phyloP scores from a whole-genome alignment of 2,113 vertebrate genomes.

The Camarhynchus parvulus region DNA sequence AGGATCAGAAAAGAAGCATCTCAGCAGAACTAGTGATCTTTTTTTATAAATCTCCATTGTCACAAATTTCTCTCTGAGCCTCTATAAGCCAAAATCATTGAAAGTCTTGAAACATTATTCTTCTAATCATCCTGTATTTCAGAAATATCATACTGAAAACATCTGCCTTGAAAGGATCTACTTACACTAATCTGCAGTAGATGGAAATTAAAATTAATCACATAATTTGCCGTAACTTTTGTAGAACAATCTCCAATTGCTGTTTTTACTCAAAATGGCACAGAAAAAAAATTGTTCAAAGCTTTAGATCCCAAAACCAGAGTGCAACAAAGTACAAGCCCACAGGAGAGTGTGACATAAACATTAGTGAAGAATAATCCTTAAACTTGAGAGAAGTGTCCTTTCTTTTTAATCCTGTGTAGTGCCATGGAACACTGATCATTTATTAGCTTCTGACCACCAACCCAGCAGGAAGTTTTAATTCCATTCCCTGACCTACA shows the following conservation, averaged over 20 bases:
- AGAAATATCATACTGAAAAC: neutral
- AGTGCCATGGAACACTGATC: slow-evolving; percentile 44
- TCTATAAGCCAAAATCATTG: neutral
- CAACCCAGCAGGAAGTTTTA: slow-evolving; percentile 43
- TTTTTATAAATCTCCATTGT: neutral
- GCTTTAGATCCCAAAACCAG: neutral
- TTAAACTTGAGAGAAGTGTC: neutral
- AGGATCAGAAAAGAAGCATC: neutral
- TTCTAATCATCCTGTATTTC: neutral
- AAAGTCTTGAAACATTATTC: neutral
- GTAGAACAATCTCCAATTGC: neutral
- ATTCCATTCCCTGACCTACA: slow-evolving; percentile 69
- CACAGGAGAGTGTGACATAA: neutral
- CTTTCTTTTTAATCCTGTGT: slow-evolving; percentile 51
- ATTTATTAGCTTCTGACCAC: slow-evolving; percentile 70
- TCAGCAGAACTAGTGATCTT: neutral
- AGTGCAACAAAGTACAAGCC: neutral
- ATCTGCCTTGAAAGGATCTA: neutral
- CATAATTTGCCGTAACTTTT: neutral
- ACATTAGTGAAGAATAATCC: neutral
- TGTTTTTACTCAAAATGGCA: neutral
- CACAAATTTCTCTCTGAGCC: neutral
- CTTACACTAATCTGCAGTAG: neutral
- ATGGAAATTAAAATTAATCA: neutral
- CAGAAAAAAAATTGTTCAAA: neutral